Evolutionary conservation across 1,140 invertebrate genomes (phyloP), one percentile per base, ranked within the genome.

Genomic region (Trichonephila inaurata): DNA sequence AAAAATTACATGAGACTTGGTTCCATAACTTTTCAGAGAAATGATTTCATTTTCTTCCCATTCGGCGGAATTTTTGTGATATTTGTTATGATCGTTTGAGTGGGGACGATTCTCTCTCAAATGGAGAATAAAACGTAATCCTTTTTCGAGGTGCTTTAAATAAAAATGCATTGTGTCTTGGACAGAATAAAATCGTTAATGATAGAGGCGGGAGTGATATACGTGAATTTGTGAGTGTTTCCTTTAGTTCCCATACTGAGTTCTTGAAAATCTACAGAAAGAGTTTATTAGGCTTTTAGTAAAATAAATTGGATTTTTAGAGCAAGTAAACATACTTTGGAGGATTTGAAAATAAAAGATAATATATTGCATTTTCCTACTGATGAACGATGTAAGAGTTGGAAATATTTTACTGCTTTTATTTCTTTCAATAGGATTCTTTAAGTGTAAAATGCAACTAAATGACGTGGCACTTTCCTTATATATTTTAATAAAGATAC

Each of bases 1-100:
- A 83, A 83, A 83, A 83, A 83, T 83, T 83, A 83, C 51, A 83
- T 83, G 82, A 60, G 82, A 58, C 44, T 60, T n/a, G 18, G 72
- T 28, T 28, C 69, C 72, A 33, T 33, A 28, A 28, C 72, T 40
- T 77, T 77, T 77, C 72, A 18, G 82, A 83, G 82, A 60, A 83
- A 83, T 83, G 82, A 83, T 83, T 83, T 51, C 51, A 83, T 83
- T 83, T 83, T 51, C 82, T 40, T 51, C 82, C 40, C 40, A 51
- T 60, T 83, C 33, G 72, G 72, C 14, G 14, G 72, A 77, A 16
- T 77, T 77, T 77, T 77, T 77, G 28, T 40, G 28, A 14, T 24
- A 77, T 77, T 77, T 77, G 72, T 77, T 77, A 77, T 33, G 72
- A 77, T 77, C 66, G 66, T 69, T 69, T 77, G 72, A 33, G 33